These are phyloP conservation scores for Lithophane semibrunnea DNA, from an alignment of 2,888 invertebrate genomes.

Conservation along the genomic window DNA sequence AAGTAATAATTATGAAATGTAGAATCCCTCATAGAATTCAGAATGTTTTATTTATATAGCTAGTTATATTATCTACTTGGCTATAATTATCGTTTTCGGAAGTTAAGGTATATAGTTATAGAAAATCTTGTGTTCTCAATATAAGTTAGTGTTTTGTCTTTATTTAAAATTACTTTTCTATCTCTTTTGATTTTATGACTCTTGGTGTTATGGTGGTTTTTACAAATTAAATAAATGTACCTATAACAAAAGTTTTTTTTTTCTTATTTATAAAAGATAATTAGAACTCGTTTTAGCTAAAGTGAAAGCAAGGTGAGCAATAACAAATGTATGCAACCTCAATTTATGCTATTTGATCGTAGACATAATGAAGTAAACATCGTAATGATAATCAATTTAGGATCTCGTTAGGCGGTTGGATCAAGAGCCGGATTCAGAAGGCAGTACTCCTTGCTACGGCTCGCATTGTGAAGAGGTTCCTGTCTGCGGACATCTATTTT, in stretches of 20 bases:
- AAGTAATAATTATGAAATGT: neutral
- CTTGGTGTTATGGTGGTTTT: neutral
- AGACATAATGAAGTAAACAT: neutral
- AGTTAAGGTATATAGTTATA: neutral
- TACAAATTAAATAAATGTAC: slow-evolving; percentile 4
- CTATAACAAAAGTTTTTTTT: neutral
- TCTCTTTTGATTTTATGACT: neutral
- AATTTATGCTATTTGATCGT: neutral
- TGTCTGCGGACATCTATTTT: too few relatives aligned
- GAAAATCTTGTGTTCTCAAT: neutral
- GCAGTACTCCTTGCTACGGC: too few relatives aligned
- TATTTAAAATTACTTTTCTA: neutral
- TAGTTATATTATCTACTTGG: neutral
- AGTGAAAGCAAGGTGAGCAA: slow-evolving; percentile 7
- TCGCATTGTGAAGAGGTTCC: too few relatives aligned
- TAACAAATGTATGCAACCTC: neutral
- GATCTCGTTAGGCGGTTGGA: too few relatives aligned
- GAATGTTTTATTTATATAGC: neutral
- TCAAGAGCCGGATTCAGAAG: too few relatives aligned
- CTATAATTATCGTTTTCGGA: neutral
- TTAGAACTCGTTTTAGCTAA: neutral
- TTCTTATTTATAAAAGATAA: neutral
- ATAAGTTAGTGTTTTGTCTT: neutral
- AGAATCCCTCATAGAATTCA: neutral
- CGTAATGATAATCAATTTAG: neutral